Conservation (phyloP, 2,797 vertebrate species). For the Salarias fasciatus region DNA sequence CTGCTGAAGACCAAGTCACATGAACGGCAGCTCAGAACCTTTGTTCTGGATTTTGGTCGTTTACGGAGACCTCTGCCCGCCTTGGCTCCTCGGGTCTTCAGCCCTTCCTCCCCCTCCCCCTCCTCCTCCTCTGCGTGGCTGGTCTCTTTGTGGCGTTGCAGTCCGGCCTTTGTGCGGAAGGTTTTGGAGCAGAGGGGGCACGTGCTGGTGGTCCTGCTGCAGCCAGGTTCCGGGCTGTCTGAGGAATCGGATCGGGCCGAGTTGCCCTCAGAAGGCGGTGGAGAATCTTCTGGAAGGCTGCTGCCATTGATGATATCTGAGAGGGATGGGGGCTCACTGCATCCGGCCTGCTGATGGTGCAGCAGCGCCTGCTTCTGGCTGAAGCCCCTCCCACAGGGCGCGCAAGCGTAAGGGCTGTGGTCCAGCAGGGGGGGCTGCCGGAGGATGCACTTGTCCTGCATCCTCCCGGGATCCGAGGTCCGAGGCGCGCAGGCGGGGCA, state of each 20-base stretch:
- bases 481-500: constrained; percentile 38
- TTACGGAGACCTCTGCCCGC: not conserved
- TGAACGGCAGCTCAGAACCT: constrained; percentile 73
- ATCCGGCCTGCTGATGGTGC: constrained; percentile 79
- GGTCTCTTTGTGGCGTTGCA: constrained; percentile 57
- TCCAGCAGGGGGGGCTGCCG: constrained; percentile 60
- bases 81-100: constrained; percentile 13
- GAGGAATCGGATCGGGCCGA: constrained; percentile 51
- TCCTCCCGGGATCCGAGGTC: constrained; percentile 26
- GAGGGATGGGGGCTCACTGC: constrained; percentile 39
- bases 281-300: constrained; percentile 50
- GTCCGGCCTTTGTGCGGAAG: constrained; percentile 52
- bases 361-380: constrained; percentile 79
- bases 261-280: constrained; percentile 53
- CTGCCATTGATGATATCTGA: constrained; percentile 15
- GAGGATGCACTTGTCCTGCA: constrained; percentile 43
- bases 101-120: constrained; percentile 13
- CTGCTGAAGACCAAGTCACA: constrained; percentile 79
- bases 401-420: constrained; percentile 73
- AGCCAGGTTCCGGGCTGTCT: constrained; percentile 44
- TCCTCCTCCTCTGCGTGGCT: constrained; percentile 26
- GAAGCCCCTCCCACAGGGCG: constrained; percentile 77
- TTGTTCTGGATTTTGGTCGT: constrained; percentile 35
- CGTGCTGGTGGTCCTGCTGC: constrained; percentile 17
- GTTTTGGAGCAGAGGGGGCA: constrained; percentile 63